These are phyloP conservation scores for Drosophila nigrodunni DNA, from an alignment of 1,140 invertebrate genomes.

Conservation along the genomic window DNA sequence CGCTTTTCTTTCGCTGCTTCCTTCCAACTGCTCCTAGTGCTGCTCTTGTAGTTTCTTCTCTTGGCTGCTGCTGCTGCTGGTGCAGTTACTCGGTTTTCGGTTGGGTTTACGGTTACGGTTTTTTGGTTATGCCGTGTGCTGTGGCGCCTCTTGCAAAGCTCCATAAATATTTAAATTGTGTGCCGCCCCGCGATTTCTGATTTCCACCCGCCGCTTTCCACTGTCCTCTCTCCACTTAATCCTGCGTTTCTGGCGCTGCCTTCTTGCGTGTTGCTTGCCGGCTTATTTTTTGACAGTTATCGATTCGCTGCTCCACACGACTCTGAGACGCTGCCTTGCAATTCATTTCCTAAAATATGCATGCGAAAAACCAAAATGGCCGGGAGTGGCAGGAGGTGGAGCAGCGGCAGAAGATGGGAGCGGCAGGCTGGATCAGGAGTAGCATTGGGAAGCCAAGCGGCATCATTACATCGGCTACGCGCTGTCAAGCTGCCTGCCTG, in stretches of 20 bases:
- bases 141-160: constrained; percentile 52
- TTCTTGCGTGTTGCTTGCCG: constrained; percentile 67
- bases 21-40: neutral
- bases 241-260: neutral
- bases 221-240: neutral
- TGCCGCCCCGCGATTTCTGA: constrained; percentile 48
- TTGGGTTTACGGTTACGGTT: constrained; percentile 78
- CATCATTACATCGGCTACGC: constrained; percentile 69
- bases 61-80: constrained; percentile 23
- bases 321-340: constrained; percentile 51
- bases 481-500: constrained; percentile 53
- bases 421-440: neutral
- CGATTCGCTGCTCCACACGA: constrained; percentile 63
- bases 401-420: neutral
- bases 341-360: constrained; percentile 77
- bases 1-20: neutral
- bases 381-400: neutral
- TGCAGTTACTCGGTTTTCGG: constrained; percentile 52
- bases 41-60: neutral
- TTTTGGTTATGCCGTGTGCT: constrained; percentile 76
- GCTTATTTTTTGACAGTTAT: constrained; percentile 82
- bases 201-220: neutral
- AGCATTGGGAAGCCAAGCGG: constrained; percentile 42
- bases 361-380: constrained; percentile 41
- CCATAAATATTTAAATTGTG: constrained; percentile 82